Evolutionary conservation across 2,888 invertebrate species (phyloP).

Genomic region (Ormyrus nitidulus): DNA sequence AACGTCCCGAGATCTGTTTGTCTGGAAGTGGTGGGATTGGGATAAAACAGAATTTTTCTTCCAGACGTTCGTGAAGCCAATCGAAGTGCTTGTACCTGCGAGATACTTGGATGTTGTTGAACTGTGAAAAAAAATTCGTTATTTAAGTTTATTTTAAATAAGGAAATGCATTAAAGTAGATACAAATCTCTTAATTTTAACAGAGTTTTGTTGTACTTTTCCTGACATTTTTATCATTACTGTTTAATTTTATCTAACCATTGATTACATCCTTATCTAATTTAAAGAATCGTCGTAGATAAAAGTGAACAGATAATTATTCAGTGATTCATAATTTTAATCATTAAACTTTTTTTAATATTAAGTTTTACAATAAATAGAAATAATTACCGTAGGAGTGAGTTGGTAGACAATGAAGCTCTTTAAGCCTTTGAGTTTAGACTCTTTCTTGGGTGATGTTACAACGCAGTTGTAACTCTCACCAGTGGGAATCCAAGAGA

Average conservation of each 20-base stretch:
- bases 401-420: conserved; percentile 98
- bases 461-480: conserved; percentile 90
- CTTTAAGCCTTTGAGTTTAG: conserved; percentile 97
- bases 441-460: conserved; percentile 97
- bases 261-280: too few relatives aligned
- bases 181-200: neutral
- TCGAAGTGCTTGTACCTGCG: conserved; percentile 99
- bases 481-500: conserved; percentile 85
- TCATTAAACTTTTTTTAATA: neutral
- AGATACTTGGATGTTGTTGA: conserved; percentile 94
- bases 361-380: neutral
- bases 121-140: conserved; percentile 74
- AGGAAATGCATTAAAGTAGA: neutral
- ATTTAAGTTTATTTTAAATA: neutral
- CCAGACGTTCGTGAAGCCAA: conserved; percentile 96
- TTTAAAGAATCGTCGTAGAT: neutral
- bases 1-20: conserved; percentile 97
- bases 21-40: conserved; percentile 98
- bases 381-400: conserved; percentile 85
- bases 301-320: conserved; percentile 3
- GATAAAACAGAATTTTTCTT: conserved; percentile 95
- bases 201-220: too few relatives aligned
- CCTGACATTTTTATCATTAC: too few relatives aligned
- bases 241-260: too few relatives aligned
- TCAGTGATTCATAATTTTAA: neutral